Percentiles rank a stretch among this genome's conserved stretches.
Conservation (phyloP, 2,888 invertebrate species). For the Cheilosia scutellata region DNA sequence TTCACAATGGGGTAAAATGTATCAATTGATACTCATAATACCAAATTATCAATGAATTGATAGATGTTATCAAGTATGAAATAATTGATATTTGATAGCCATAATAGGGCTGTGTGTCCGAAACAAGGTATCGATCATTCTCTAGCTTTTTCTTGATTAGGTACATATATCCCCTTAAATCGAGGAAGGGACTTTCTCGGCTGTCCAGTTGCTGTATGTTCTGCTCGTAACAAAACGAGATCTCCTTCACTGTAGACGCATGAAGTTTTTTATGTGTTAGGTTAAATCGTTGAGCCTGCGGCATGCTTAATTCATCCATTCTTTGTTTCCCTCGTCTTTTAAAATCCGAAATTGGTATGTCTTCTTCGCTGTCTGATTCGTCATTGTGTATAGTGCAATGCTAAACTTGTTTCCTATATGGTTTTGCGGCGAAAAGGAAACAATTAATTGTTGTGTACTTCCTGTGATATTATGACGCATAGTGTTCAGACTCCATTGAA, state of each 20-base stretch:
- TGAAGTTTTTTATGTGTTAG: neutral
- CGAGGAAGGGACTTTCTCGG: neutral
- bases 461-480: conserved; percentile 49
- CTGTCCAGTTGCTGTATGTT: neutral
- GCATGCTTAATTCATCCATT: neutral
- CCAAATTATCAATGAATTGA: too few species aligned
- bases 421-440: conserved; percentile 47
- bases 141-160: neutral
- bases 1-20: too few species aligned
- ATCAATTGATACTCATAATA: too few species aligned
- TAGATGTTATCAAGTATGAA: too few species aligned
- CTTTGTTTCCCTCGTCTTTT: neutral
- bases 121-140: neutral
- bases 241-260: neutral
- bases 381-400: neutral
- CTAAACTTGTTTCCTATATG: neutral
- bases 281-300: neutral
- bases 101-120: too few species aligned
- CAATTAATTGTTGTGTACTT: conserved; percentile 46
- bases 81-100: too few species aligned
- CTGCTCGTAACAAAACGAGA: conserved; percentile 1
- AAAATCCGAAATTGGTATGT: neutral
- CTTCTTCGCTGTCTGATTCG: neutral
- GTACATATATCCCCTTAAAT: neutral
- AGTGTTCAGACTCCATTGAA: conserved; percentile 62